Conservation (phyloP, 2,888 invertebrate genomes). For the Aquatica leii region DNA sequence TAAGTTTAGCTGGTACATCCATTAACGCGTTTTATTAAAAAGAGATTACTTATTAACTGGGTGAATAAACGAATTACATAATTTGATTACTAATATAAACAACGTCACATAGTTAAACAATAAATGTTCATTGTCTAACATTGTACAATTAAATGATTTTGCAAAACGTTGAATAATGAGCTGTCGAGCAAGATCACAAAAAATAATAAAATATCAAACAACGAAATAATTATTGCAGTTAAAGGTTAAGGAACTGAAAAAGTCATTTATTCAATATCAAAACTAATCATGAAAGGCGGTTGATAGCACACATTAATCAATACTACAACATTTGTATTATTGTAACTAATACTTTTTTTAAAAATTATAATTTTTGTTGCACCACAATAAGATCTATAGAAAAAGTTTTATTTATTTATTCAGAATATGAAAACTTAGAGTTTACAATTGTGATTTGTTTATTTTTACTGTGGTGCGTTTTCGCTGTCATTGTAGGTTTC, state of each 20-base stretch:
- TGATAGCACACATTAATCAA: conserved; percentile 12
- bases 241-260: conserved; percentile 12
- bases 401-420: no score
- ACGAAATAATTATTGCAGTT: not conserved
- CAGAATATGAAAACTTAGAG: no score
- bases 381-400: no score
- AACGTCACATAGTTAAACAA: not conserved
- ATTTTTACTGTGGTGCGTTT: no score
- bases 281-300: conserved; percentile 35
- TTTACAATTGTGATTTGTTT: no score
- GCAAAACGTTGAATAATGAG: conserved; percentile 23
- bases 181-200: conserved; percentile 15
- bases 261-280: conserved; percentile 26
- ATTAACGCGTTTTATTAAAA: not conserved
- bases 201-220: not conserved
- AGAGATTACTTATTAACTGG: no score
- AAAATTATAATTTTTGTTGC: no score
- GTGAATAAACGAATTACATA: conserved; percentile 6
- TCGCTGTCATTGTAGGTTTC: no score
- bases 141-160: conserved; percentile 20
- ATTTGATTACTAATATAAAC: not conserved
- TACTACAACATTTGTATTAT: no score
- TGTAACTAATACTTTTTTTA: no score
- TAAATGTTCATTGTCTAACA: not conserved
- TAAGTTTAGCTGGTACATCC: conserved; percentile 18